Percentiles rank a stretch among this genome's conserved stretches.
Conservation (phyloP, 1,140 invertebrate genomes). For the Calephelis nemesis region DNA sequence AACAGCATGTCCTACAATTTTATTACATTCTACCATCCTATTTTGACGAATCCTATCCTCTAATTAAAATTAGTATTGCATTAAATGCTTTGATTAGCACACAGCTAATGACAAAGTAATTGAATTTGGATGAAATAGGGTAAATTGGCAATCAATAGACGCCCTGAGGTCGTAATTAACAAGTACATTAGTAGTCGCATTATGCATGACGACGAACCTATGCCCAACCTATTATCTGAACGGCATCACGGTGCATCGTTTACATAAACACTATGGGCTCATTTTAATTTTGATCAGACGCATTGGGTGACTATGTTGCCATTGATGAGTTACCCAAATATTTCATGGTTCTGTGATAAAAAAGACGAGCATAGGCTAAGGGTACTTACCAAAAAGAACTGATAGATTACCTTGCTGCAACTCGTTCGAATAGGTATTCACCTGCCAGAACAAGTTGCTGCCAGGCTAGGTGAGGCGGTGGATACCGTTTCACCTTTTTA, state of each 20-base stretch:
- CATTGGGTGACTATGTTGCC: not conserved
- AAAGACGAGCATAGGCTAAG: too few relatives aligned
- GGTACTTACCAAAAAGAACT: too few relatives aligned
- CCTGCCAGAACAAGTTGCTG: too few relatives aligned
- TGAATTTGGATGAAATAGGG: conserved; percentile 51
- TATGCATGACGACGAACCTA: conserved; percentile 60
- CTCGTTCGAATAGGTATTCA: too few relatives aligned
- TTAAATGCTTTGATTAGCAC: conserved; percentile 15
- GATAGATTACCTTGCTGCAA: too few relatives aligned
- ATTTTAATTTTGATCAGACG: conserved; percentile 41
- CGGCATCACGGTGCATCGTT: conserved; percentile 37
- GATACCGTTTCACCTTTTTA: too few relatives aligned
- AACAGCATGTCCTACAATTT: not conserved
- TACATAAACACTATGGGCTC: conserved; percentile 49
- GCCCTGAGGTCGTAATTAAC: conserved; percentile 62
- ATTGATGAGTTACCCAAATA: too few relatives aligned
- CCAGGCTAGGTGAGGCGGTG: too few relatives aligned
- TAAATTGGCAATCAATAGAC: conserved; percentile 62
- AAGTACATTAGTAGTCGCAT: conserved; percentile 60
- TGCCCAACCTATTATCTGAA: conserved; percentile 47
- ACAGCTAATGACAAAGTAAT: conserved; percentile 31
- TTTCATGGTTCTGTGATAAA: too few relatives aligned
- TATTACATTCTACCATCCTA: not conserved
- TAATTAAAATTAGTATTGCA: conserved; percentile 3
- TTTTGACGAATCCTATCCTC: conserved; percentile 11